phyloP scores from a whole-genome alignment of 2,797 vertebrate genomes.

The Acanthurus leucopareius region DNA sequence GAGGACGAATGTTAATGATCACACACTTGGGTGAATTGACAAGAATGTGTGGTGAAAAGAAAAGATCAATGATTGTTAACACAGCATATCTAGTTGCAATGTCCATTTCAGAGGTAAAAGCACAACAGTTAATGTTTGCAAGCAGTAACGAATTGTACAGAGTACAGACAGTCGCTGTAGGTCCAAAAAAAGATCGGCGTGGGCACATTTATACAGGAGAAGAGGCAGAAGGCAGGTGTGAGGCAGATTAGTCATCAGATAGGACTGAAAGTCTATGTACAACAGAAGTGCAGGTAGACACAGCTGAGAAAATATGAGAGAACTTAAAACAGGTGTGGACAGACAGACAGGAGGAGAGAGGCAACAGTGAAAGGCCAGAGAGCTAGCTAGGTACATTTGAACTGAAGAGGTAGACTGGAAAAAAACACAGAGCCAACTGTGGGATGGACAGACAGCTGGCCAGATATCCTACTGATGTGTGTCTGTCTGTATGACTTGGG shows the following conservation, averaged over 20 bases:
- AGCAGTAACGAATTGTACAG: slow-evolving; percentile 39
- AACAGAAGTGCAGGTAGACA: slow-evolving; percentile 47
- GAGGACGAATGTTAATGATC: not conserved
- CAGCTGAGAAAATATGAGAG: slow-evolving; percentile 5
- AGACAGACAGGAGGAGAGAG: slow-evolving; percentile 22
- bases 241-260: slow-evolving; percentile 64
- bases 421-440: slow-evolving; percentile 20
- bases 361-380: slow-evolving; percentile 49
- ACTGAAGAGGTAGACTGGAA: slow-evolving; percentile 75
- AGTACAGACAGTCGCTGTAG: slow-evolving; percentile 72
- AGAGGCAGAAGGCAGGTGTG: slow-evolving; percentile 70
- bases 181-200: slow-evolving; percentile 67
- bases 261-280: slow-evolving; percentile 54
- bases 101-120: slow-evolving; percentile 53
- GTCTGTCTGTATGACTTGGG: not conserved
- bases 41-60: slow-evolving; percentile 26
- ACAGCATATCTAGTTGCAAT: not conserved
- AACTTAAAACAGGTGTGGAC: not conserved
- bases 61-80: not conserved
- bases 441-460: slow-evolving; percentile 27
- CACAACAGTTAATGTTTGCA: slow-evolving; percentile 54
- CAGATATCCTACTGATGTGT: slow-evolving; percentile 4
- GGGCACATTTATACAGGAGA: slow-evolving; percentile 67
- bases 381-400: slow-evolving; percentile 25
- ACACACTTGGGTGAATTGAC: not conserved